Base-by-base conservation (phyloP, 2,888 invertebrate species). In the Venustoraphidia nigricollis region DNA sequence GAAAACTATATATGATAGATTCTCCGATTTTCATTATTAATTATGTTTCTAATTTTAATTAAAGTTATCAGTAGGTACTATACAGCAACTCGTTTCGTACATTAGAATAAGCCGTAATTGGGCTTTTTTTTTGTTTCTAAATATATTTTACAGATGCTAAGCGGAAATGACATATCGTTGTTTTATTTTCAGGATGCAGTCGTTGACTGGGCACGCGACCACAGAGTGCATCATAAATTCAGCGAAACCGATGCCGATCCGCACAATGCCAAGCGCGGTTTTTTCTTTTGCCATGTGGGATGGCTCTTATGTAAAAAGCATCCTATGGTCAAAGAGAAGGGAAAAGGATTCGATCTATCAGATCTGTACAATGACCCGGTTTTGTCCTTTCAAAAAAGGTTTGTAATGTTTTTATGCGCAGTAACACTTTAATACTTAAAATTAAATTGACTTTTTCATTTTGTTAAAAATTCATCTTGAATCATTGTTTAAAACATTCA, bases 241-340 rank as follows among this genome's bases (percentile, higher is more conserved):
- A 87, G 86, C 13, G 93, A 94, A 64, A 94, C 93, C 0, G 83
- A 92, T 64, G 93, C 92, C 1, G 93, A 94, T 68, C 93, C 93
- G 0, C 92, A 93, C 65, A 92, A 93, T 62, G 89, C 92, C 3
- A 87, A 69, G 45, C 75, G 93, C 27, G 96, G 96, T 9, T 93
- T 96, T 71, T 95, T 95, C 76, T 96, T 95, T 70, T 80, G 94
- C 0, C 96, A 96, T 66, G 76, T 95, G 57, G 96, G 96, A 50
- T 96, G 96, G 96, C 72, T 96, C 52, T 68, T 95, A 49, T 83
- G 84, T 58, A 77, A 81, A 57, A 95, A 96, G 65, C 95, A 95
- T 63, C 90, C 90, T 0, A 86, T 90, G 53, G 87, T 96, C 38
- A 87, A 79, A 62, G 74, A 70, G 53, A 92, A 92, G 65, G 94